Base-by-base conservation (phyloP, 2,113 vertebrate species). In the Gopherus flavomarginatus region DNA sequence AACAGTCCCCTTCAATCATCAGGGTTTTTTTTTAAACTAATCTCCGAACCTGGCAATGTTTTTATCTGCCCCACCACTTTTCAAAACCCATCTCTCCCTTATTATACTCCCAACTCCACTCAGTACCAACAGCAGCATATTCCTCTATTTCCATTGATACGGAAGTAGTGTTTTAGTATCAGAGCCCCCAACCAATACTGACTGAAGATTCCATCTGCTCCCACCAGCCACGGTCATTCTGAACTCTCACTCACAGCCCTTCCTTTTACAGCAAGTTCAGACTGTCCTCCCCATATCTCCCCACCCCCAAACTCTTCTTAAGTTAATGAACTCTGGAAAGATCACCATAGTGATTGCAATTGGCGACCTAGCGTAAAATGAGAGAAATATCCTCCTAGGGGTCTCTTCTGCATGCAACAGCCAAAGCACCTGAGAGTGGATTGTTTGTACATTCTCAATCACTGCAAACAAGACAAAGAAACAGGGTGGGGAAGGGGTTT, bases 391-490 rank as follows among this genome's bases (percentile, higher is more conserved):
- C 5, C n/a, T 87, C 85, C 56, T n/a, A 0, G 8, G 56, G 5
- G 8, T 35, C 35, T 77, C 50, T 42, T 83, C 88, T 86, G 52
- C 88, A 6, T 8, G 11, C 69, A 88, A 81, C 88, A 77, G 72
- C 77, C 52, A 7, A 65, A 95, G 75, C 52, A 49, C 14, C 47
- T 0, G 5, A 62, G 82, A 86, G 31, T 14, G 29, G 17, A 11
- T 65, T 38, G 80, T 93, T 69, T 84, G 52, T 79, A 53, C 89
- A 84, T 26, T 54, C 89, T 92, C 88, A 22, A 3, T 31, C 86
- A 47, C 11, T 2, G 3, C 81, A 87, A 94, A 5, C 7, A 31
- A 97, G 87, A 97, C 93, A 96, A 87, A 97, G 89, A 65, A 95
- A 97, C 81, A 89, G 85, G 95, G 92, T 88, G 93, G 78, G 81